Percentiles rank a stretch among this genome's conserved stretches.
Conservation (phyloP, 2,797 vertebrate genomes). For the Hybognathus amarus region DNA sequence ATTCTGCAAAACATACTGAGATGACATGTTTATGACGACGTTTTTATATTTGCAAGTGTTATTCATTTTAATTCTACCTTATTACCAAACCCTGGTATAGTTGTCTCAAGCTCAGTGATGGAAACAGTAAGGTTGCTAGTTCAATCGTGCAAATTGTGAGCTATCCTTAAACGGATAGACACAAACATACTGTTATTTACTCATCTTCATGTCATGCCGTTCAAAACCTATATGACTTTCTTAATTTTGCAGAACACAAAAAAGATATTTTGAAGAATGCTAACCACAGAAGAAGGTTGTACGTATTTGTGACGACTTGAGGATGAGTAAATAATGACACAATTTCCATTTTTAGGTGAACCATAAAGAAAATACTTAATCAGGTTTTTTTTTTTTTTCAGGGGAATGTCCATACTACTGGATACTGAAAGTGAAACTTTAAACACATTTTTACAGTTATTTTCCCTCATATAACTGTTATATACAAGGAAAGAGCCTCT, state of each 20-base stretch:
- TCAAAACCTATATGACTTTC: neutral
- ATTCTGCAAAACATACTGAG: too few relatives aligned
- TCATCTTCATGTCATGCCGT: neutral
- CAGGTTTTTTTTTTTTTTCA: neutral
- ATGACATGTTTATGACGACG: too few relatives aligned
- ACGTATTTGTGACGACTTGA: neutral
- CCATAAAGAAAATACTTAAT: neutral
- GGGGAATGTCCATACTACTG: too few relatives aligned
- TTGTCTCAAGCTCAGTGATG: neutral
- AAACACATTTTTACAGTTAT: neutral
- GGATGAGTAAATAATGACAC: neutral
- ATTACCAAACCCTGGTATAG: neutral
- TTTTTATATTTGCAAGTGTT: too few relatives aligned
- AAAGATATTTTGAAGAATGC: neutral
- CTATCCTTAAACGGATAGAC: neutral
- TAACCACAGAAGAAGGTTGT: neutral
- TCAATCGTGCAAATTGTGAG: neutral
- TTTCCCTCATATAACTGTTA: too few relatives aligned
- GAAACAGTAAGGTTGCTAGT: neutral
- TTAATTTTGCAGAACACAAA: neutral
- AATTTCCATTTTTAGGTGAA: neutral
- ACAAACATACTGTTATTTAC: neutral
- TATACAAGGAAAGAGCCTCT: neutral
- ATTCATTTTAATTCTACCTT: neutral
- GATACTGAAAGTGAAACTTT: neutral